These are phyloP conservation scores for Seira sanloemensis DNA, from an alignment of 2,888 invertebrate species.

Conservation along the genomic window DNA sequence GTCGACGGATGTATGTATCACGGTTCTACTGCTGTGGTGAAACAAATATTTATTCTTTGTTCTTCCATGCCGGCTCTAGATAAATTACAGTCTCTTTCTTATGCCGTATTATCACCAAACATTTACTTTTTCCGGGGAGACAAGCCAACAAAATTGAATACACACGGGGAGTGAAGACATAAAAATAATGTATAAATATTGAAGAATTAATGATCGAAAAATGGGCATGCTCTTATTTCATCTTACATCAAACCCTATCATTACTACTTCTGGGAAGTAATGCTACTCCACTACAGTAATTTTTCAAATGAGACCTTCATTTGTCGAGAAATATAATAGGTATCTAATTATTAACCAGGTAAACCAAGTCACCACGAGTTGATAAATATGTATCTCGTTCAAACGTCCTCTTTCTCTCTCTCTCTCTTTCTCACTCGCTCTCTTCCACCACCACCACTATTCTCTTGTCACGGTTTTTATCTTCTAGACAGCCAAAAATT, in stretches of 20 bases:
- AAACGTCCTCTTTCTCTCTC: neutral
- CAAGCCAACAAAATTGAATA: neutral
- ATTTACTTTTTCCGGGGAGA: too few species aligned
- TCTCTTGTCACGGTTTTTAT: too few species aligned
- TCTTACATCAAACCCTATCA: neutral
- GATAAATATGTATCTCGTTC: too few species aligned
- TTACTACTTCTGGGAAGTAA: neutral
- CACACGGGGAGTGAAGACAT: neutral
- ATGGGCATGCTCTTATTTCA: neutral
- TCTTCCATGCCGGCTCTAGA: neutral
- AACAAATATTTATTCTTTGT: neutral
- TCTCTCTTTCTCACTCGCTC: neutral
- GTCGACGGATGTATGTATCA: too few species aligned
- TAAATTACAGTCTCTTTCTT: neutral
- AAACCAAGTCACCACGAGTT: too few species aligned
- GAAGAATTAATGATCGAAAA: neutral
- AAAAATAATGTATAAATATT: neutral
- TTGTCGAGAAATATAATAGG: conserved; percentile 10
- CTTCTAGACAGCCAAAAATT: too few species aligned
- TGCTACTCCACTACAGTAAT: conserved; percentile 7
- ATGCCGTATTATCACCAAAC: neutral
- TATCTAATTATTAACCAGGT: neutral
- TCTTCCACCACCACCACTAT: neutral
- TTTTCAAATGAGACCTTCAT: conserved; percentile 7
- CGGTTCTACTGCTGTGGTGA: too few species aligned